Base-by-base conservation (phyloP, 1,140 invertebrate genomes). In the Hylaeus volcanicus region DNA sequence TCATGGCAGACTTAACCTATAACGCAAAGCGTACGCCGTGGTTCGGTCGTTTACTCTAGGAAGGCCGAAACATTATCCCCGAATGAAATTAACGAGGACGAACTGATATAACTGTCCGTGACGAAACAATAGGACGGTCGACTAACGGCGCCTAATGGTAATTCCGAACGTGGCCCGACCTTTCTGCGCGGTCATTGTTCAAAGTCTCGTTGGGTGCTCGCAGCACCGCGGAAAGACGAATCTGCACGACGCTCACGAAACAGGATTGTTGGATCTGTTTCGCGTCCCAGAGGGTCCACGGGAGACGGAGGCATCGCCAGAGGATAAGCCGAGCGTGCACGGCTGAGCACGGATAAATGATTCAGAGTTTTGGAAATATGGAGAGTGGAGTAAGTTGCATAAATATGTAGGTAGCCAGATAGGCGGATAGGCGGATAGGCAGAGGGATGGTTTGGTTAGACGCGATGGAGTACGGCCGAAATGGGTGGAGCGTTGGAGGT, bases 341-440 rank as follows among this genome's bases (percentile, higher is more conserved):
- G 88, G 83, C 79, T 86, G 88, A 86, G 72, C 88, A 86, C 60
- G 88, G 84, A 89, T 89, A 89, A 89, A 89, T 89, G 88, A 88
- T 89, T 89, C 88, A 89, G 88, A 88, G 81, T 89, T 89, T 89
- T 84, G 82, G 86, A 89, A 89, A 89, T 88, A 86, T 83, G 86
- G 84, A 89, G 90, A 91, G 88, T 89, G 87, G 83, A 88, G 87
- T 88, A 80, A 84, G 66, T 77, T 80, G 72, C 63, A 73, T 82
- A 81, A 64, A 79, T 85, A 71, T 65, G 70, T 41, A 41, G 72
- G n/a, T 73, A 58, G 48, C 78, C 41, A 53, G 43, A 55, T 55
- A 55, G 56, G 51, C n/a, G n/a, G 51, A 65, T 43, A 65, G 61
- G n/a, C 51, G 41, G 71, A 63, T 26, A 26, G 26, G 26, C 43